Base-by-base conservation (phyloP, 2,888 invertebrate genomes). In the Piscicola geometra region DNA sequence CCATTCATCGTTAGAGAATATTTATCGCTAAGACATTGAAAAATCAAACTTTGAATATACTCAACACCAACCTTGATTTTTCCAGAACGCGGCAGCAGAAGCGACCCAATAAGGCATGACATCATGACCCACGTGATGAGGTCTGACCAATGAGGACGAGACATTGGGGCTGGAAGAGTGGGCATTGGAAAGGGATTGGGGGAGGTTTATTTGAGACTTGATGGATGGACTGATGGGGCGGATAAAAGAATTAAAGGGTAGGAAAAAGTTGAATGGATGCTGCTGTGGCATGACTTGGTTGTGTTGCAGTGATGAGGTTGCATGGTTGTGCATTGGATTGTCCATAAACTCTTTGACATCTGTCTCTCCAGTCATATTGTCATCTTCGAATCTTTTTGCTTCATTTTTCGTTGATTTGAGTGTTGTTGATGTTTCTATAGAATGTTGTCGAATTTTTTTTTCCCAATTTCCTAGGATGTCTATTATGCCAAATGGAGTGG, bases 401-500 rank as follows among this genome's bases (percentile, higher is more conserved):
- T 64, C 30, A n/a, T n/a, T 64, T 30, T 64, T 64, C 21, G 64
- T 21, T 64, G 64, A 12, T 64, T 64, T 28, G 5, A 30, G 25
- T 64, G 64, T 67, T 67, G 68, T 67, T 67, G 68, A 3, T 67
- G 33, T 67, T 67, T 12, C 25, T 71, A 2, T 69, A 18, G 5
- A n/a, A 33, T 33, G 15, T 33, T 69, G n/a, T 5, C 1, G 35
- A 35, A 15, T 1, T 71, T 3, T 15, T 2, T 5, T 47, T 2
- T 28, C 70, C 2, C 9, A 5, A 9, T 56, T 72, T 33, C 72
- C 72, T 33, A 76, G 68, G 18, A 76, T 73, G 68, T 76, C 76
- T 36, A 47, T 73, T 21, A 73, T 76, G n/a, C 73, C 72, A 36
- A 76, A 76, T 0, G 73, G 76, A 3, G 76, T 73, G 70, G 28